Percentiles rank a stretch among this genome's conserved stretches.
These are phyloP conservation scores for Trichogramma dendrolimi DNA, from an alignment of 2,888 invertebrate species.

Conservation along the genomic window DNA sequence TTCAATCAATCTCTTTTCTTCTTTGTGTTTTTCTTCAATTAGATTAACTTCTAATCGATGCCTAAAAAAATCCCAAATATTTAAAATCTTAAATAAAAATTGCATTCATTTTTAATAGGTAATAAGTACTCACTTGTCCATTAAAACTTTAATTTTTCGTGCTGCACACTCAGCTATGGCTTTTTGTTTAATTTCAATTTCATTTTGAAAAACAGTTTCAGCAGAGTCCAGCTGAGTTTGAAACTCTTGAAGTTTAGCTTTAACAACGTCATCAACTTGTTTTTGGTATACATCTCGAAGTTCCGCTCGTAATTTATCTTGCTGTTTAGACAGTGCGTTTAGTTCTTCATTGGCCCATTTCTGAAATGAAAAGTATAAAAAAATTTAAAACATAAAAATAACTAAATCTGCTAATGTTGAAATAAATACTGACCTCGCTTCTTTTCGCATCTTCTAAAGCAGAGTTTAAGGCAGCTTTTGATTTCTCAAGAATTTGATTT, in stretches of 20 bases:
- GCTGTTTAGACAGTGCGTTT: constrained; percentile 51
- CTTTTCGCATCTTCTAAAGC: constrained; percentile 56
- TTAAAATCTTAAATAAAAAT: not conserved
- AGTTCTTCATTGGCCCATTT: constrained; percentile 51
- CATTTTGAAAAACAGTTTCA: constrained; percentile 62
- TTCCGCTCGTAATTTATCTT: constrained; percentile 65
- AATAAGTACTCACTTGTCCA: constrained; percentile 57
- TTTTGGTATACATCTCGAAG: constrained; percentile 74
- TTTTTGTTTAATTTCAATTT: constrained; percentile 63
- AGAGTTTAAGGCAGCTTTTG: constrained; percentile 57
- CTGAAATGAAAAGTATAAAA: constrained; percentile 40
- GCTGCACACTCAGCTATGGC: constrained; percentile 68
- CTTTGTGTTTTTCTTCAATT: constrained; percentile 73
- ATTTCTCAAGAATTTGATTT: constrained; percentile 56
- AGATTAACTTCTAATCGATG: constrained; percentile 72
- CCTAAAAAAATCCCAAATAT: constrained; percentile 49
- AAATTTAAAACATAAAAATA: not conserved
- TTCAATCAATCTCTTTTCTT: constrained; percentile 71
- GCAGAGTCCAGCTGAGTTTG: constrained; percentile 69
- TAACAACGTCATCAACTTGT: constrained; percentile 74
- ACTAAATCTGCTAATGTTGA: not conserved
- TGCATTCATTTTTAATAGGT: not conserved
- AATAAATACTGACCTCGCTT: constrained; percentile 42
- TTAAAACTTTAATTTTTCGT: constrained; percentile 67
- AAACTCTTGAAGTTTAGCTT: constrained; percentile 73